Base-by-base conservation (phyloP, 2,888 invertebrate species). In the Harpalus rufipes region DNA sequence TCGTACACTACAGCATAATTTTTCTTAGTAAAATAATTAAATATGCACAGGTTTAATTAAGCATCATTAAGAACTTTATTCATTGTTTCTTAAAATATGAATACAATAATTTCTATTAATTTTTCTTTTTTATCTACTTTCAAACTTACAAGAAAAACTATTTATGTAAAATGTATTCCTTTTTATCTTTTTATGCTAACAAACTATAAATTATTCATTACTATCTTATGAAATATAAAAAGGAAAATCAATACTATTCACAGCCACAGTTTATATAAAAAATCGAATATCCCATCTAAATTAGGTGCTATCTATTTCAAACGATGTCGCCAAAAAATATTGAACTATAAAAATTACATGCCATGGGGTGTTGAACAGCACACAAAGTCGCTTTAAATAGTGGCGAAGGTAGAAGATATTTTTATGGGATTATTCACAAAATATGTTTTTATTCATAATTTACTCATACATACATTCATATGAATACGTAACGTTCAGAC, bases 341-440 rank as follows among this genome's bases (percentile, higher is more conserved):
- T 72, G 41, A 16, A 72, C 44, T 41, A 72, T 72, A 72, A 72
- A 72, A 44, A 72, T 72, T 72, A 72, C 41, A 72, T 41, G 41
- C 10, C 72, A 72, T 21, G 72, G 72, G 72, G 72, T 44, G 44
- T 72, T 72, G 72, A 72, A 44, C 72, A 72, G 44, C 3, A 1
- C 21, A 21, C 21, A 41, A 39, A 39, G 72, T 72, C 72, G 32
- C 21, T 21, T 1, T n/a, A 65, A 65, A 12, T 32, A 65, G 65
- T 32, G 25, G 25, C 65, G 39, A 32, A 65, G 65, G n/a, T 3
- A 8, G 18, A 21, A 61, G 8, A 61, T 16, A 21, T 61, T 44
- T 44, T 44, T 44, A 44, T 44, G 44, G 44, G 44, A 10, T 44
- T 10, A 44, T 44, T 44, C 44, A 44, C 7, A 44, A 44, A 44